These are phyloP conservation scores for Crax fasciolata DNA, from an alignment of 2,797 vertebrate species.

Conservation along the genomic window DNA sequence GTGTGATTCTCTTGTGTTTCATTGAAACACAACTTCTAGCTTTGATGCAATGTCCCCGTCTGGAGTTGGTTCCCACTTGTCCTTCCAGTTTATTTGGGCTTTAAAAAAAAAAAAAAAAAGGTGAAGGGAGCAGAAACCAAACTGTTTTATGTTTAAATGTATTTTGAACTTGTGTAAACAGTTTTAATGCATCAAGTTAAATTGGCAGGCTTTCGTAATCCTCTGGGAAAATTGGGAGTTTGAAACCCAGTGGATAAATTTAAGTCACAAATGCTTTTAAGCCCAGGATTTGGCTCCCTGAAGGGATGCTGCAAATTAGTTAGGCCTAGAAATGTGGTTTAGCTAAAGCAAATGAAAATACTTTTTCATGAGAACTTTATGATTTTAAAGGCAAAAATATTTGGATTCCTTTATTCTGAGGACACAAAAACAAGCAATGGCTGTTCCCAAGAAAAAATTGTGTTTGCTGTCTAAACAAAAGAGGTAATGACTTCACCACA, in stretches of 20 bases:
- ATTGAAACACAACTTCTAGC: not conserved
- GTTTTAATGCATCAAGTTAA: slow-evolving; percentile 46
- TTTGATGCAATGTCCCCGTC: not conserved
- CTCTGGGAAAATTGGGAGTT: slow-evolving; percentile 48
- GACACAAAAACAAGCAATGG: not conserved
- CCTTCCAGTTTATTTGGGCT: not conserved
- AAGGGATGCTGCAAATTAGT: slow-evolving; percentile 36
- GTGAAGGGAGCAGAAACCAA: not conserved
- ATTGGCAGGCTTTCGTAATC: slow-evolving; percentile 47
- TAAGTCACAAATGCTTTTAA: slow-evolving; percentile 35
- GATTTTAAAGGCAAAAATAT: not conserved
- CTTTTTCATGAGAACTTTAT: not conserved
- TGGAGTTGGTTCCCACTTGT: not conserved
- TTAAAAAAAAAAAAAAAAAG: not conserved
- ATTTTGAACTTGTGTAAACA: slow-evolving; percentile 57
- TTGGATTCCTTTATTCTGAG: slow-evolving; percentile 12
- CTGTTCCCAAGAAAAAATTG: not conserved
- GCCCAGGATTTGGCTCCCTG: slow-evolving; percentile 22
- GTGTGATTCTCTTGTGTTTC: not conserved
- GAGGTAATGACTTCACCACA: slow-evolving; percentile 40
- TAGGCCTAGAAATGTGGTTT: slow-evolving; percentile 38
- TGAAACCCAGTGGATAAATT: slow-evolving; percentile 43
- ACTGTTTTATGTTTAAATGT: not conserved
- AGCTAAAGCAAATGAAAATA: slow-evolving; percentile 35
- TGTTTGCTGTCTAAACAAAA: not conserved